Evolutionary conservation across 2,113 vertebrate genomes (phyloP), one percentile per base, ranked within the genome.

Genomic region (Protomyctophum bolini): DNA sequence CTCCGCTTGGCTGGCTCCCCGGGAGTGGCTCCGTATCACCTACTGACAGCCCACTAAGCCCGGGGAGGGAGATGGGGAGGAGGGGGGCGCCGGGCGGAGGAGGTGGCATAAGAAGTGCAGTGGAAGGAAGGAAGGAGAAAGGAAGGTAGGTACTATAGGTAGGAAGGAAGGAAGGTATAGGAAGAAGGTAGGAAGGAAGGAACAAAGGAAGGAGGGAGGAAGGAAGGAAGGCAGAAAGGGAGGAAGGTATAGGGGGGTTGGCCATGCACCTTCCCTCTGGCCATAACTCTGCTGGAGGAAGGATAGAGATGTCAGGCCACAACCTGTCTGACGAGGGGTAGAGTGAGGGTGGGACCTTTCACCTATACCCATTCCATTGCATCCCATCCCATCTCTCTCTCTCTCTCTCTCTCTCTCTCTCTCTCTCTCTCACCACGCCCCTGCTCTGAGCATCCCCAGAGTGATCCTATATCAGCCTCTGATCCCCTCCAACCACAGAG

Each of bases 401-500:
- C 64, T 47, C n/a, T 14, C 41, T 57, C 46, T 15, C n/a, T 49
- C 3, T 29, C 46, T 78, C 68, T 60, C 56, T 48, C 15, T 9
- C 6, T 46, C 10, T 12, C 55, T 8, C 54, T 28, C n/a, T 46
- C 54, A 21, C 29, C 49, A 12, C 29, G 21, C 58, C 7, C 51
- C 7, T 55, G 12, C 33, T 62, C 70, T 50, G 48, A 85, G 75
- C 69, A 46, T 73, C 81, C 78, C 68, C 61, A 65, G 61, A 83
- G 82, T 74, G 81, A 86, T 92, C 86, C 74, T n/a, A 63, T 90
- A 85, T 86, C 91, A 84, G 70, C 71, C 73, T 69, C 73, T 66
- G 61, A 84, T 77, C 77, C 79, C 88, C 73, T 70, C 14, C 63
- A 81, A 85, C 75, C 59, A 7, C 80, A 66, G 68, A 71, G 69